phyloP scores from a whole-genome alignment of 2,113 vertebrate species.

The Melanerpes aurifrons region DNA sequence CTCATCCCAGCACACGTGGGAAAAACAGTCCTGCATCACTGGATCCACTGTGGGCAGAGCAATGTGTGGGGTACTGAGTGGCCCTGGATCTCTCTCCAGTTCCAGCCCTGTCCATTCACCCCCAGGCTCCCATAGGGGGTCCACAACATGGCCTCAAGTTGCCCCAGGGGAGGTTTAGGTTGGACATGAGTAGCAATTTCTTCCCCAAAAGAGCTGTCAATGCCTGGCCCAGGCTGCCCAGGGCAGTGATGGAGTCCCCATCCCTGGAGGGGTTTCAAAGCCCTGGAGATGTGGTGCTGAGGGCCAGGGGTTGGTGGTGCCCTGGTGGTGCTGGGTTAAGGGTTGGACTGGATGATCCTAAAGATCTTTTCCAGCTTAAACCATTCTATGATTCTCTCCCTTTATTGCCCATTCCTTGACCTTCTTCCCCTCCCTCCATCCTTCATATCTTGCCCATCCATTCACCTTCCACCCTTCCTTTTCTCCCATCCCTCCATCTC shows the following conservation, averaged over 20 bases:
- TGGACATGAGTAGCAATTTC: too few relatives aligned
- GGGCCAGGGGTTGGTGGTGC: too few relatives aligned
- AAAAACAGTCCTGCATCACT: neutral
- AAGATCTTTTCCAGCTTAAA: too few relatives aligned
- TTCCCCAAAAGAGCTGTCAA: too few relatives aligned
- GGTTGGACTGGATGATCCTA: too few relatives aligned
- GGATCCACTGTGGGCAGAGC: neutral
- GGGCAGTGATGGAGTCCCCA: too few relatives aligned
- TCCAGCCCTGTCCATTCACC: neutral
- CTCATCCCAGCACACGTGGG: neutral
- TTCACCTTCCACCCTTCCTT: neutral
- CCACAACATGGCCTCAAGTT: neutral
- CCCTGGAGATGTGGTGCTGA: too few relatives aligned
- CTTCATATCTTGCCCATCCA: neutral
- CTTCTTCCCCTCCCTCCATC: neutral
- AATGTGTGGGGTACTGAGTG: neutral
- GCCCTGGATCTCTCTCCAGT: neutral
- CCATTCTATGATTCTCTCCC: neutral
- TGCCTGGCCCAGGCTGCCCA: too few relatives aligned
- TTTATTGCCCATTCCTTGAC: neutral
- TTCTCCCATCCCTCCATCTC: neutral
- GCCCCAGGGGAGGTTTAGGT: neutral
- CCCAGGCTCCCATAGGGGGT: neutral
- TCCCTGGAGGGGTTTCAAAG: too few relatives aligned
- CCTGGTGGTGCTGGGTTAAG: too few relatives aligned